phyloP scores from a whole-genome alignment of 2,888 invertebrate species.

The Antitype chi region DNA sequence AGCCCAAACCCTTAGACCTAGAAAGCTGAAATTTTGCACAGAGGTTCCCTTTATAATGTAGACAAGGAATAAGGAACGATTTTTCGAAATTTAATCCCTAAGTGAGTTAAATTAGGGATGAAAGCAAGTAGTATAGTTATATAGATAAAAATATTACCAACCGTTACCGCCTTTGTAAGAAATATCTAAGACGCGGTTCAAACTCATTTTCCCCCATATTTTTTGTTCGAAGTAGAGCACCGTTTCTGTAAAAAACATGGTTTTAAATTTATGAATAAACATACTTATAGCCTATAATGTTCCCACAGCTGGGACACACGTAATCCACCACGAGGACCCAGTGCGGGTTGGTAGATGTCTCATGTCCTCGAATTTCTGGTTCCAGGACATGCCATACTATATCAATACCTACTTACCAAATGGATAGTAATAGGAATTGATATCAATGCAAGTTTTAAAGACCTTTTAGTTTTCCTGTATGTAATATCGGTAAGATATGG shows the following conservation, averaged over 20 bases:
- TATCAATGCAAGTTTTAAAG: not conserved
- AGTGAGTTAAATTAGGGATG: too few species aligned
- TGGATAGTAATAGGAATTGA: not conserved
- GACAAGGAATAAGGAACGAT: too few species aligned
- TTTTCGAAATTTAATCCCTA: too few species aligned
- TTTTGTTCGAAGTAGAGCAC: conserved; percentile 77
- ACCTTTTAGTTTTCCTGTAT: not conserved
- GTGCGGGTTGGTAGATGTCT: not conserved
- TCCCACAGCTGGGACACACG: not conserved
- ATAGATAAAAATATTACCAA: conserved; percentile 66
- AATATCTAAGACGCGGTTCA: conserved; percentile 83
- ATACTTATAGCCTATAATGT: not conserved
- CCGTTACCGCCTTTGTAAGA: conserved; percentile 77
- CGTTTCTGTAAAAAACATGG: conserved; percentile 70
- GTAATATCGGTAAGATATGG: not conserved
- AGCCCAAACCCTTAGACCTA: too few species aligned
- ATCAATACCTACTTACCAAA: too few species aligned
- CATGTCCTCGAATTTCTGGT: not conserved
- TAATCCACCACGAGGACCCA: not conserved
- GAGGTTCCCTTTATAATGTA: too few species aligned
- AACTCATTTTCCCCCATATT: conserved; percentile 75
- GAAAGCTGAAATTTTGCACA: too few species aligned
- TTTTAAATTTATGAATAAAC: not conserved
- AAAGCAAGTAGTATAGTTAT: too few species aligned
- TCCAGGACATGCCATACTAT: not conserved